Conservation (phyloP, 2,113 vertebrate genomes). For the Theropithecus gelada region DNA sequence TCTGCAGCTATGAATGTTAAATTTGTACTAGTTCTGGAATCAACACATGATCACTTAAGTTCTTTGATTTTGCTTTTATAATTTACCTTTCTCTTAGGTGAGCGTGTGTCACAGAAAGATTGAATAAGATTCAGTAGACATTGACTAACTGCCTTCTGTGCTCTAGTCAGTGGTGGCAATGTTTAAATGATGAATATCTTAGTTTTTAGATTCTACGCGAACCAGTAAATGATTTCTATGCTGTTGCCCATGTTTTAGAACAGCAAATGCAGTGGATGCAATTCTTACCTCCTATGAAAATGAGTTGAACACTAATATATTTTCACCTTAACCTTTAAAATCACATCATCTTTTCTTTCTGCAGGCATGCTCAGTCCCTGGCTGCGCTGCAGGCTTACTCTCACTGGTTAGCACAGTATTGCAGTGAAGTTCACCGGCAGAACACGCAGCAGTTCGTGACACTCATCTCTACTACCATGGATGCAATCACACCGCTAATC, state of each 20-base stretch:
- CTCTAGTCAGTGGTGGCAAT: neutral
- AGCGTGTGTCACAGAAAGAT: neutral
- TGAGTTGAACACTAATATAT: neutral
- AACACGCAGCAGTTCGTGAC: slow-evolving; percentile 94
- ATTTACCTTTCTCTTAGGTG: neutral
- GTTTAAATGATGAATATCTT: neutral
- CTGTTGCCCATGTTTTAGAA: neutral
- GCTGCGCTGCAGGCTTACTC: slow-evolving; percentile 96
- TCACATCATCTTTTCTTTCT: neutral
- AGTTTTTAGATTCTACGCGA: neutral
- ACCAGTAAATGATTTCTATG: neutral
- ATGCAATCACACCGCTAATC: slow-evolving; percentile 95
- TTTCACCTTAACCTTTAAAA: neutral
- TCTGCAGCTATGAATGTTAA: neutral
- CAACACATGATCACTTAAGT: neutral
- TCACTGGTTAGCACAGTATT: slow-evolving; percentile 98
- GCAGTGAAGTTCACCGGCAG: slow-evolving; percentile 94
- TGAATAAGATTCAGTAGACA: neutral
- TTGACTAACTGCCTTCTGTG: neutral
- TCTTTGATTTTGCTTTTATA: neutral
- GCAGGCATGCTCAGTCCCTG: slow-evolving; percentile 96
- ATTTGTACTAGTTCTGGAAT: neutral
- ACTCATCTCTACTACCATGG: slow-evolving; percentile 94
- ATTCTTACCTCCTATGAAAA: neutral
- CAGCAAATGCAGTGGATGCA: neutral